phyloP scores from a whole-genome alignment of 1,140 invertebrate species.

The Agraylea sexmaculata region DNA sequence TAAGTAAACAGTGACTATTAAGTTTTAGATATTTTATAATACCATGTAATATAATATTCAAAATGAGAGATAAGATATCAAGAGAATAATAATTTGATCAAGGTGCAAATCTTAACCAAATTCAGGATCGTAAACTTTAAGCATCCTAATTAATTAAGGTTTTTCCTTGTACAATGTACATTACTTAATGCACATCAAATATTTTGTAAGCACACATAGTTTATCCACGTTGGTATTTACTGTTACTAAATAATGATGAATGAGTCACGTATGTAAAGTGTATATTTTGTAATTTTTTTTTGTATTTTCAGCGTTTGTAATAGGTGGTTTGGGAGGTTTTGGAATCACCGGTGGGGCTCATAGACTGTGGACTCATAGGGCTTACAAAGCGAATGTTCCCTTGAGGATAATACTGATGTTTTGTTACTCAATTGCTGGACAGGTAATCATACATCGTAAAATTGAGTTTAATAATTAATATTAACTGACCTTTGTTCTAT shows the following conservation, averaged over 20 bases:
- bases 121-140: no score
- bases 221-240: no score
- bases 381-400: constrained; percentile 70
- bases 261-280: background rate
- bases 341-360: constrained; percentile 75
- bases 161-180: no score
- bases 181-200: no score
- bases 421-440: constrained; percentile 57
- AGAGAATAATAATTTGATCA: no score
- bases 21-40: no score
- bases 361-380: constrained; percentile 70
- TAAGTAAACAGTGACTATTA: no score
- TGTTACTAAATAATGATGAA: background rate
- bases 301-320: constrained; percentile 33
- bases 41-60: no score
- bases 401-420: constrained; percentile 56
- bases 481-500: background rate
- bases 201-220: no score
- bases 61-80: no score
- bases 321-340: constrained; percentile 44
- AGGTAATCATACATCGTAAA: constrained; percentile 44
- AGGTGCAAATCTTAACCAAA: no score
- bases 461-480: constrained; percentile 1
- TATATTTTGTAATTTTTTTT: constrained; percentile 2
- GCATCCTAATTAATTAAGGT: no score